A percentile compares a stretch with the other conserved stretches of the same genome.
Evolutionary conservation across 2,797 vertebrate genomes (phyloP).

Genomic region (Paramormyrops hopkinsi): DNA sequence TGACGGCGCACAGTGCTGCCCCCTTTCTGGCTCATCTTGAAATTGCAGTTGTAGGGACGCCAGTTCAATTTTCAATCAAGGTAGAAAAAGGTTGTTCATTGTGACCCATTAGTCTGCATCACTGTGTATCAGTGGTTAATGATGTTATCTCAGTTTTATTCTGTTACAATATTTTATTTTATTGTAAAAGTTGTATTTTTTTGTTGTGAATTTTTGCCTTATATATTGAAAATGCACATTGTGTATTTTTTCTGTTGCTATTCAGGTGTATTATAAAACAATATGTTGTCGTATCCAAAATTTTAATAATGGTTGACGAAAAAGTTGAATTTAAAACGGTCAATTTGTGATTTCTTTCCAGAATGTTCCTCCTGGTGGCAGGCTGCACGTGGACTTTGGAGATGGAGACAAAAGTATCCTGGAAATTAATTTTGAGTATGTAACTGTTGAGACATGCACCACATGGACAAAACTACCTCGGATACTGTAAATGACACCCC

Average conservation of each 20-base stretch:
- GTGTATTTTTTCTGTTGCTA: neutral
- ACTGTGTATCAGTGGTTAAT: neutral
- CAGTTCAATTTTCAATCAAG: conserved; percentile 24
- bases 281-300: neutral
- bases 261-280: neutral
- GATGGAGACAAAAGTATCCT: conserved; percentile 25
- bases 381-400: conserved; percentile 18
- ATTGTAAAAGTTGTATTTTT: neutral
- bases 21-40: conserved; percentile 19
- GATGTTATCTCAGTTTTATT: neutral
- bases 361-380: conserved; percentile 1
- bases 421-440: neutral
- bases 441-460: neutral
- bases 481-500: neutral
- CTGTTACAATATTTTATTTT: neutral
- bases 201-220: neutral
- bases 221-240: neutral
- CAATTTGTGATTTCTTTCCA: neutral
- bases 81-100: conserved; percentile 8
- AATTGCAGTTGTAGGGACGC: neutral
- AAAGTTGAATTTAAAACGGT: neutral
- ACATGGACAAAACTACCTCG: neutral
- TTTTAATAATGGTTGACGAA: neutral
- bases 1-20: conserved; percentile 2
- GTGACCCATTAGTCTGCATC: neutral